Evolutionary conservation across 2,888 invertebrate species (phyloP).

Genomic region (Scaptomyza reducta): DNA sequence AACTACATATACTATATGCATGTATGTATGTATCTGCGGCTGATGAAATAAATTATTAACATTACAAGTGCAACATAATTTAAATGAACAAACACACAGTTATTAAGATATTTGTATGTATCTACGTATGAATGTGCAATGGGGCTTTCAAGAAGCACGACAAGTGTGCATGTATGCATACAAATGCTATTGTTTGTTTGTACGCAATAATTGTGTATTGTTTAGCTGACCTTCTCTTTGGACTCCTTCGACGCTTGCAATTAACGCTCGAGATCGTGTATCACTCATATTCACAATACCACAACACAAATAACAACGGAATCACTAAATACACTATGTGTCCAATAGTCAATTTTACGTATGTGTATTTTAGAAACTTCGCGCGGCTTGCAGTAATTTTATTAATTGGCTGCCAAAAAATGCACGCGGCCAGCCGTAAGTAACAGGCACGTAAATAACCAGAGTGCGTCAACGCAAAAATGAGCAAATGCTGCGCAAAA

Average conservation of each 20-base stretch:
- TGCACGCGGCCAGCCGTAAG: constrained; percentile 55
- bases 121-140: constrained; percentile 1
- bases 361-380: constrained; percentile 28
- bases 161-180: constrained; percentile 8
- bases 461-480: constrained; percentile 21
- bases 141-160: background rate
- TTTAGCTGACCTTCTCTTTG: constrained; percentile 88
- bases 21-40: constrained; percentile 6
- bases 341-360: constrained; percentile 9
- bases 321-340: constrained; percentile 24
- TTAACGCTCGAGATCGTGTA: constrained; percentile 90
- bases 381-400: constrained; percentile 46
- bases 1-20: background rate
- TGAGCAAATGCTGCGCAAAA: constrained; percentile 19
- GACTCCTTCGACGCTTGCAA: constrained; percentile 92
- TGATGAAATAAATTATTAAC: constrained; percentile 53
- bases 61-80: constrained; percentile 53
- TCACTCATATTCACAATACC: constrained; percentile 83
- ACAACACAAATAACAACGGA: constrained; percentile 31
- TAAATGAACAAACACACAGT: constrained; percentile 2
- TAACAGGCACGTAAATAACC: constrained; percentile 43
- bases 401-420: constrained; percentile 41
- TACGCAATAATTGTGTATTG: constrained; percentile 9
- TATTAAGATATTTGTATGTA: background rate
- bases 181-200: constrained; percentile 6